These are phyloP conservation scores for Leptosomus discolor DNA, from an alignment of 2,113 vertebrate species.

Conservation along the genomic window DNA sequence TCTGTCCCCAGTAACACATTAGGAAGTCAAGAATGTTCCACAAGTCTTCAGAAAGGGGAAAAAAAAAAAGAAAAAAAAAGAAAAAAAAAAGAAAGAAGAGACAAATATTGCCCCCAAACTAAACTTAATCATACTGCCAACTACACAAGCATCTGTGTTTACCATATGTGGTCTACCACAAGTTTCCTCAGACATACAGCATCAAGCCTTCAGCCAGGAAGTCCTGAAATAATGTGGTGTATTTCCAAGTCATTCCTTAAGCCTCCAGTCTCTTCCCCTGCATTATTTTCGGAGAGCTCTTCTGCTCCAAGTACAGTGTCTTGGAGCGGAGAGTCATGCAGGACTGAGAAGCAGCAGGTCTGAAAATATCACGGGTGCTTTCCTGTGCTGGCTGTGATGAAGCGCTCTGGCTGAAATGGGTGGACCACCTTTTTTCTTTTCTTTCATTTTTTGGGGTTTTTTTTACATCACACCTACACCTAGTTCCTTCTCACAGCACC, in stretches of 20 bases:
- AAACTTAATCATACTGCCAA: not conserved
- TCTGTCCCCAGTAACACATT: not conserved
- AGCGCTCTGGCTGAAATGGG: not conserved
- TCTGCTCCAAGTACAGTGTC: too few species aligned
- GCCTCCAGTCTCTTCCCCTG: not conserved
- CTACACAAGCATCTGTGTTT: constrained; percentile 12
- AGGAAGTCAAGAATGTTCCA: not conserved
- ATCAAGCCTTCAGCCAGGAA: not conserved
- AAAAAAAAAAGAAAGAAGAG: not conserved
- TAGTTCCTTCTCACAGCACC: not conserved
- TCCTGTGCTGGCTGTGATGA: not conserved
- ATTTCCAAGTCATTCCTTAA: not conserved
- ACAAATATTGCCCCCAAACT: not conserved
- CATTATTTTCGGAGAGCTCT: not conserved
- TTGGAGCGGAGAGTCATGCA: not conserved
- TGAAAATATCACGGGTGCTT: accelerated
- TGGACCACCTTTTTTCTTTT: too few species aligned
- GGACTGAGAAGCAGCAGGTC: not conserved
- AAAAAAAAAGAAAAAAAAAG: too few species aligned
- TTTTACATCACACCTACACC: not conserved
- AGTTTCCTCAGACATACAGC: not conserved
- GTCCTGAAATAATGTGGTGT: not conserved
- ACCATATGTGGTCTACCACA: constrained; percentile 33
- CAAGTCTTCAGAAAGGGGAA: not conserved
- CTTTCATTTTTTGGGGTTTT: too few species aligned